phyloP scores from a whole-genome alignment of 2,113 vertebrate species.

The Sander vitreus region DNA sequence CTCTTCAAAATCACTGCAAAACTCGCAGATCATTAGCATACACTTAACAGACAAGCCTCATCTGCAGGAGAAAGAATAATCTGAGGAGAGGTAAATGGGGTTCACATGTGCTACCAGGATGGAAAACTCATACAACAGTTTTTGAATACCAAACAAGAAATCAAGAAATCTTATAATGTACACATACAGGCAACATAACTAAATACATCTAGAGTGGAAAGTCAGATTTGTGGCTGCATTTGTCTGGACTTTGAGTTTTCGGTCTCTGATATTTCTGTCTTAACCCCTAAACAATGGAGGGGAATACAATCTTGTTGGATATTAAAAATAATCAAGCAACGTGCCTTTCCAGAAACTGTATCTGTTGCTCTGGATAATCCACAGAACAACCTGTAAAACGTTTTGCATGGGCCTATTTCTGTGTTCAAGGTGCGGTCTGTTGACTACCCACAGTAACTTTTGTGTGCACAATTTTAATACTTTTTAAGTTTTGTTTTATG shows the following conservation, averaged over 20 bases:
- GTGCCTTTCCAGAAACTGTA: neutral
- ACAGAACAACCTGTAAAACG: neutral
- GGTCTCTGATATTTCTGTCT: no score
- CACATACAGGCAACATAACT: neutral
- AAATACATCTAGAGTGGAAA: neutral
- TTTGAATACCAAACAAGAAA: neutral
- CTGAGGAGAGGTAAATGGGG: neutral
- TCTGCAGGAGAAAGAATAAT: conserved; percentile 8
- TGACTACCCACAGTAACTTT: neutral
- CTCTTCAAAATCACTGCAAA: conserved; percentile 45
- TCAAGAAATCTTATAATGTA: neutral
- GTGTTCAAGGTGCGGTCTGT: neutral
- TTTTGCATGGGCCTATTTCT: neutral
- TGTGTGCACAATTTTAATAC: neutral
- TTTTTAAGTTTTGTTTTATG: neutral
- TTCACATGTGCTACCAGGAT: neutral
- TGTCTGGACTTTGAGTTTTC: no score
- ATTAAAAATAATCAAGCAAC: neutral
- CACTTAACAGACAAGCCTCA: conserved; percentile 16
- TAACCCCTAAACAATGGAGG: no score
- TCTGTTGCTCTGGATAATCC: neutral
- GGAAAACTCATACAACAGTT: neutral
- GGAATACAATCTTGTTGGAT: no score
- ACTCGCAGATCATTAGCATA: conserved; percentile 35
- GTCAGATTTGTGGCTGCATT: neutral